These are phyloP conservation scores for Cydia fagiglandana DNA, from an alignment of 1,140 invertebrate species.

Conservation along the genomic window DNA sequence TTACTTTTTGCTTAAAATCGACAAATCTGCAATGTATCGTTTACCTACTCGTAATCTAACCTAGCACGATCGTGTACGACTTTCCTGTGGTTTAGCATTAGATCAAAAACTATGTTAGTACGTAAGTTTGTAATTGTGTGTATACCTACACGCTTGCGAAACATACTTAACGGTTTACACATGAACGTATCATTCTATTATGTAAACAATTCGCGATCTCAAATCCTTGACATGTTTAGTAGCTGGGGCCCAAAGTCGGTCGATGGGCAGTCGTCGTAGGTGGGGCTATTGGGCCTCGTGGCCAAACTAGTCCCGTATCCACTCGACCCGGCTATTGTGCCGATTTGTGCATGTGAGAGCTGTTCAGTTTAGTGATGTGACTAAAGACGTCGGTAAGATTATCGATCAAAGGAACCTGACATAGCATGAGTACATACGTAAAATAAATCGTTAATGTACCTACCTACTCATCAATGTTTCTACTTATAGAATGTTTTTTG, in stretches of 20 bases:
- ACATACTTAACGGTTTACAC: not conserved
- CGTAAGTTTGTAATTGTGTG: not conserved
- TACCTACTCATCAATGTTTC: too few relatives aligned
- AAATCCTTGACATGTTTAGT: not conserved
- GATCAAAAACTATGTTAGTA: not conserved
- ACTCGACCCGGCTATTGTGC: conserved; percentile 54
- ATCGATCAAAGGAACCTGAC: not conserved
- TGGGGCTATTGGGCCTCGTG: conserved; percentile 18
- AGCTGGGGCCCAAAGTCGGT: not conserved
- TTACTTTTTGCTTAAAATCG: too few relatives aligned
- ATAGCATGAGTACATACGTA: too few relatives aligned
- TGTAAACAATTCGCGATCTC: not conserved
- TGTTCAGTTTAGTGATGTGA: conserved; percentile 40
- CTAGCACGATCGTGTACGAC: too few relatives aligned
- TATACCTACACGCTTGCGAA: not conserved
- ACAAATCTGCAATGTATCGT: too few relatives aligned
- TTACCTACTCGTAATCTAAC: too few relatives aligned
- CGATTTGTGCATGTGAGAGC: conserved; percentile 54
- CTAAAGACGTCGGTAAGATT: not conserved
- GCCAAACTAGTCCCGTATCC: conserved; percentile 52
- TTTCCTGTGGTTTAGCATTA: too few relatives aligned
- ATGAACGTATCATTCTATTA: not conserved
- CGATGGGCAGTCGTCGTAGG: conserved; percentile 4
- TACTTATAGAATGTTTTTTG: too few relatives aligned
- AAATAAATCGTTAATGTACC: too few relatives aligned